Conservation (phyloP, 2,888 invertebrate species). For the Calameuta pallipes region DNA sequence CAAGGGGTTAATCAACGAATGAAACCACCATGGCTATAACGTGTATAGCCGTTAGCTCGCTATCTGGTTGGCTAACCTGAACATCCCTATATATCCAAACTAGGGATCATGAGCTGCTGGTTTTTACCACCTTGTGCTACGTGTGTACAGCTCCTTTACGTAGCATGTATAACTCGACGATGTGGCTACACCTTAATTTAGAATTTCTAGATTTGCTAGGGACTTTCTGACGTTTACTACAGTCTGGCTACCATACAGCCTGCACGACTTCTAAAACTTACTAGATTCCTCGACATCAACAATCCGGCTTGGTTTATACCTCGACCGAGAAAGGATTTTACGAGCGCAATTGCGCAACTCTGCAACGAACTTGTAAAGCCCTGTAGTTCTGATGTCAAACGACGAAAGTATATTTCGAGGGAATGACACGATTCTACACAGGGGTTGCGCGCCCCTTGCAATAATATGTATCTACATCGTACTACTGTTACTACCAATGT, state of each 20-base stretch:
- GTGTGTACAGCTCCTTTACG: neutral
- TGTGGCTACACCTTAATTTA: neutral
- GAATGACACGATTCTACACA: neutral
- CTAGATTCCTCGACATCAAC: neutral
- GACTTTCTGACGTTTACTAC: neutral
- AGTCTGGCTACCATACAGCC: neutral
- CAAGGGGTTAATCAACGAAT: constrained; percentile 49
- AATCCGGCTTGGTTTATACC: neutral
- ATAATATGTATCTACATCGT: neutral
- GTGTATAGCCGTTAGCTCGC: neutral
- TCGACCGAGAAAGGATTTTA: neutral
- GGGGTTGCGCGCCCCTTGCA: neutral
- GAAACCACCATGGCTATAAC: neutral
- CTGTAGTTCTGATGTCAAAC: neutral
- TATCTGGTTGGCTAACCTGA: neutral
- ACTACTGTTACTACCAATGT: neutral
- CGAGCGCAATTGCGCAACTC: neutral
- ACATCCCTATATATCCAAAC: neutral
- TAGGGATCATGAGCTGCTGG: neutral
- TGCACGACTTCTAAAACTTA: neutral
- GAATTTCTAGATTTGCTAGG: neutral
- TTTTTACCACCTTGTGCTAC: neutral
- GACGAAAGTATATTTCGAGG: neutral
- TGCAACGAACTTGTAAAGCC: neutral
- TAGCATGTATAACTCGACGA: neutral